Evolutionary conservation across 1,140 invertebrate genomes (phyloP), one percentile per base, ranked within the genome.

Genomic region (Hyphantria cunea): DNA sequence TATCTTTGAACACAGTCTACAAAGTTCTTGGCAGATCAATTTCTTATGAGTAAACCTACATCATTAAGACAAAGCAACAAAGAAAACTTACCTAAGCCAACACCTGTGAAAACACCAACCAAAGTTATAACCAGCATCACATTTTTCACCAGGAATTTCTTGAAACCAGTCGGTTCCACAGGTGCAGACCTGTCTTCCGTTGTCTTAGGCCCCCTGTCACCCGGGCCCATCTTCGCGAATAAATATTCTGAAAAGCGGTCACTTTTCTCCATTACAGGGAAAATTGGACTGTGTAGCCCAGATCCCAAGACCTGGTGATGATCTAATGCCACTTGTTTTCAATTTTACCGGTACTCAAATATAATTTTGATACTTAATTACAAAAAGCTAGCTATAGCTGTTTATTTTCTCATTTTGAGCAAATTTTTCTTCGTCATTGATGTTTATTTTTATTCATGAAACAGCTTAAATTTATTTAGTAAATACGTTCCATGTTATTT

Each of bases 121-220:
- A 97, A 89, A 9, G 96, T 97, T 50, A 95, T 92, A 44, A 97
- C 89, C 54, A 97, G 92, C 74, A 97, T 93, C 4, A 95, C 92
- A 82, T 97, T 97, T 44, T 96, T 94, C 44, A 91, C 87, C 42
- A 96, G 89, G 93, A 94, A 95, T 72, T 94, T 94, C 65, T 91
- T 92, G 31, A 92, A 90, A 34, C 93, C 93, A 70, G 93, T 94
- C 76, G 93, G 91, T 87, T 95, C 94, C 49, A 92, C 89, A 64
- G 93, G 93, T 15, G 92, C 92, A 32, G 89, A 86, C 70, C 92
- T 87, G 66, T 92, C 92, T 68, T 92, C 92, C 32, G 91, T 92
- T 69, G 92, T 92, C 68, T 91, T 92, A 65, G 92, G 92, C 61
- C 86, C 86, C 48, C 82, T 68, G 53, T 86, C 84, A 31, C 81